A percentile compares a stretch with the other conserved stretches of the same genome.
phyloP scores from a whole-genome alignment of 2,113 vertebrate genomes.

The Paralichthys olivaceus region DNA sequence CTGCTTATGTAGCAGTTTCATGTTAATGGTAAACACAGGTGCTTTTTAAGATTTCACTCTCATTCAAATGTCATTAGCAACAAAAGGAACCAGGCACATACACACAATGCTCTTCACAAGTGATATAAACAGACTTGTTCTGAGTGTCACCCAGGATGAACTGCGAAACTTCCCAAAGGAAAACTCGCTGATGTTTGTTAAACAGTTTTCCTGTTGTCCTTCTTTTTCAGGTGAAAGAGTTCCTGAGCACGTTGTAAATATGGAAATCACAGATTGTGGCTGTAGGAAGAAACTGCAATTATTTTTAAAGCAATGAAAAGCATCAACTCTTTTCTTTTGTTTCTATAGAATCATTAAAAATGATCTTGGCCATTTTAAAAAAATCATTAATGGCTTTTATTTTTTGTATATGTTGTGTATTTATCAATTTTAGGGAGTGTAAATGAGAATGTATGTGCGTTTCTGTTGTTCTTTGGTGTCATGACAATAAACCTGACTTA shows the following conservation, averaged over 20 bases:
- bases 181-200: not conserved
- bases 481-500: constrained; percentile 41
- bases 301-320: not conserved
- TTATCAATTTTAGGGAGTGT: constrained; percentile 22
- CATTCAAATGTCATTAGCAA: not conserved
- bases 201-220: not conserved
- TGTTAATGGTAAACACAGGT: constrained; percentile 46
- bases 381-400: not conserved
- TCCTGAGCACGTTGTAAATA: constrained; percentile 73
- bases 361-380: not conserved
- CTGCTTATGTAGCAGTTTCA: constrained; percentile 44
- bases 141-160: not conserved
- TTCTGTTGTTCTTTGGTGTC: not conserved
- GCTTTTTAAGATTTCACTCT: not conserved
- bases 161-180: not conserved
- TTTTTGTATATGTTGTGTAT: constrained; percentile 8
- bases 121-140: not conserved
- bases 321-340: not conserved
- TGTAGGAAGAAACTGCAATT: not conserved
- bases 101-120: not conserved
- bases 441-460: not conserved
- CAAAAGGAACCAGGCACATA: not conserved
- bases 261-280: not conserved
- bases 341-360: not conserved
- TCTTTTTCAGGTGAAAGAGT: constrained; percentile 79